Base-by-base conservation (phyloP, 2,797 vertebrate species). In the Danio choprae region DNA sequence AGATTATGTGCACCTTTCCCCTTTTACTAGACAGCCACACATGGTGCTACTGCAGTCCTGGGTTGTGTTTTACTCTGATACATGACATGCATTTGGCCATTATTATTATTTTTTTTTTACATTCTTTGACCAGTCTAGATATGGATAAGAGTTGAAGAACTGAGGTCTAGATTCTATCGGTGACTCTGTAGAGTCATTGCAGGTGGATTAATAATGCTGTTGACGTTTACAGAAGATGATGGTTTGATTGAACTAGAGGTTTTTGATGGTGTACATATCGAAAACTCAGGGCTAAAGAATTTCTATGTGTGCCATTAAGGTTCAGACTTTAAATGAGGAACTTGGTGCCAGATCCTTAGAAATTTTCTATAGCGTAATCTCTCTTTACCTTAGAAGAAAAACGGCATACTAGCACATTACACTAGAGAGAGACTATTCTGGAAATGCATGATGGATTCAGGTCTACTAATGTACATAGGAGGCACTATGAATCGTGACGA, bases 261-360 rank as follows among this genome's bases (percentile, higher is more conserved):
- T 46, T 38, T 38, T 62, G 67, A 71, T 65, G 20, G 69, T 15
- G 59, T 60, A 46, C 68, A 69, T 77, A 78, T 67, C 58, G 44
- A 67, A 67, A 81, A 73, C 83, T 85, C 68, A 71, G 81, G 83
- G 80, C 63, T 81, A 77, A 67, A 60, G 51, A 77, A 40, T 59
- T 79, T 67, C 60, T 55, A 9, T 62, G 20, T 44, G 76, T 77
- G 81, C 81, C 76, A 81, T 77, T 29, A 84, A 68, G 55, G 63
- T 80, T 77, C n/a, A 77, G 50, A 80, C 38, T 55, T 73, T 48
- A 74, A 38, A 67, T 20, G 48, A 65, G 29, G 11, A 58, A 71
- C 62, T 56, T n/a, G 18, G n/a, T 72, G 50, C 18, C 44, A 76
- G 29, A 59, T 64, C 43, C 5, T 51, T 56, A 50, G 10, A 44